Base-by-base conservation (phyloP, 2,797 vertebrate genomes). In the Carapus acus region DNA sequence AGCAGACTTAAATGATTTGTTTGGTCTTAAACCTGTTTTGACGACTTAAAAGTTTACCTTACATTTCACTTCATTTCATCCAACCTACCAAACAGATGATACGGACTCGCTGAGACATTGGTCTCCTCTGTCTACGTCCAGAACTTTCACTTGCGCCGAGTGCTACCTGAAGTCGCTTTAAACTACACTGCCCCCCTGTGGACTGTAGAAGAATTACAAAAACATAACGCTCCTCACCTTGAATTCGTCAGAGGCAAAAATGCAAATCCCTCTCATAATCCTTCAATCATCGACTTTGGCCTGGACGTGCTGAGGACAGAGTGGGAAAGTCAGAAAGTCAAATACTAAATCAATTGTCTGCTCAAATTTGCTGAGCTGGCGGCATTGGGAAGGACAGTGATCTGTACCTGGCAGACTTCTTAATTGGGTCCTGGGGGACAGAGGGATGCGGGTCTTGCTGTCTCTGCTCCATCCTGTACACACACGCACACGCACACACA, bases 381-480 rank as follows among this genome's bases (percentile, higher is more conserved):
- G 38, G 3, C 37, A 47, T 15, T 27, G 24, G 24, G 24, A 27
- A n/a, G n/a, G n/a, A 9, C 24, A 27, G 24, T 27, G 9, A n/a
- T n/a, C 24, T 5, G 24, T 68, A 90, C 88, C 85, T 81, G 20
- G 84, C 85, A 49, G 82, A 62, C 62, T 76, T 84, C 58, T 83
- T 81, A 41, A 67, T 42, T 43, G 83, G 45, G 40, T 82, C 76
- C 47, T 81, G 80, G 39, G 74, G 50, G 60, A 67, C 61, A n/a
- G 80, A 57, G 11, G 82, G 76, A 43, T 84, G 74, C 41, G 80
- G 76, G 11, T 79, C 57, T 54, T 83, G 86, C 24, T 81, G 74
- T 37, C 53, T 75, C 47, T 84, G 76, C 73, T 89, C 88, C 78
- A 88, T 75, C 67, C 88, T 89, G 49, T 45, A 72, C 33, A 67